Evolutionary conservation across 2,113 vertebrate species (phyloP).

Genomic region (Microcebus murinus): DNA sequence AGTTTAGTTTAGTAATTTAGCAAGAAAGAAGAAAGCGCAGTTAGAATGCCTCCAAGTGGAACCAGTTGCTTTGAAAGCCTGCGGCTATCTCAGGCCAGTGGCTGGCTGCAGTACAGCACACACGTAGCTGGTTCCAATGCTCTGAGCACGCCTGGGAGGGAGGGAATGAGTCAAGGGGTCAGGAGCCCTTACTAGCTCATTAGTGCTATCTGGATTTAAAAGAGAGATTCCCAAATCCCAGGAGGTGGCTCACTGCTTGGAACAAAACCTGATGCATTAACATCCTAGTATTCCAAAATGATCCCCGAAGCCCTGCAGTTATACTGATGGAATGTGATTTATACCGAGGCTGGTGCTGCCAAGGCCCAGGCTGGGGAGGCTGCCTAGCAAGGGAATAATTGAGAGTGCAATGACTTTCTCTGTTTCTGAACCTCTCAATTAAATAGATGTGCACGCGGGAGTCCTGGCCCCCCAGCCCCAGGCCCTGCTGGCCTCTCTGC

Average conservation of each 20-base stretch:
- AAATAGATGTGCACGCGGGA: not conserved
- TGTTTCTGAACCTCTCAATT: not conserved
- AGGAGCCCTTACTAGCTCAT: conserved; percentile 52
- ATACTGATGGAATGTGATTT: conserved; percentile 65
- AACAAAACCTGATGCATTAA: conserved; percentile 71
- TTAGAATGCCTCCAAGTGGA: conserved; percentile 23
- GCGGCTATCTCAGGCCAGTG: not conserved
- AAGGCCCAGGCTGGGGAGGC: conserved; percentile 29
- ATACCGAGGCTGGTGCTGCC: not conserved
- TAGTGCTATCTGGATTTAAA: conserved; percentile 71
- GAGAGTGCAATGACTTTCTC: conserved; percentile 6
- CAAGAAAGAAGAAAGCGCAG: no score
- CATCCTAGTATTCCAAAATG: conserved; percentile 71
- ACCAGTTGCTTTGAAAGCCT: not conserved
- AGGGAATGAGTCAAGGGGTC: conserved; percentile 27
- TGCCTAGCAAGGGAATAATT: not conserved
- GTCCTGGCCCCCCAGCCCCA: not conserved
- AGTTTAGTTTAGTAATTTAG: conserved; percentile 15
- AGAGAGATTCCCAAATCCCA: conserved; percentile 70
- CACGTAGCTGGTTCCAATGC: not conserved
- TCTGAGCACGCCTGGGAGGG: not conserved
- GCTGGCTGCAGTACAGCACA: not conserved
- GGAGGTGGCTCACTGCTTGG: conserved; percentile 59
- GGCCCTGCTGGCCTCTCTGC: not conserved
- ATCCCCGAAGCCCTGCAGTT: conserved; percentile 61